Evolutionary conservation across 64 coral and sea anemone species (phyloP).

Genomic region (Anthopleura sola): DNA sequence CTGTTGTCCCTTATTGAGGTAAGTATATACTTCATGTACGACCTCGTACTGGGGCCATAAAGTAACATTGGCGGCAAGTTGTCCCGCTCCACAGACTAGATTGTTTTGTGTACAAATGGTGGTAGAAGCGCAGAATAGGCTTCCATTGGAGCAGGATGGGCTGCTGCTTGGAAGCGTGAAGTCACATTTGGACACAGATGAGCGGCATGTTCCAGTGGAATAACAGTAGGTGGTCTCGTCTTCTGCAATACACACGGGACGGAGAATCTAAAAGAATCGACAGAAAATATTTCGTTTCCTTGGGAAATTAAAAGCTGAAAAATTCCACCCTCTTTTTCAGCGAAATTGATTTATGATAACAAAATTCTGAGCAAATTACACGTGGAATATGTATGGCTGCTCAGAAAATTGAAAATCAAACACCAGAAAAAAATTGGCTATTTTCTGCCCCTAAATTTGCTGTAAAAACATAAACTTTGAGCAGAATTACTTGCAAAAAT

Average conservation of each 20-base stretch:
- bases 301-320: background rate
- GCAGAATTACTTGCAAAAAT: too few relatives aligned
- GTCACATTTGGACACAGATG: conserved; percentile 20
- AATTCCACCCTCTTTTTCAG: too few relatives aligned
- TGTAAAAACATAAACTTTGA: too few relatives aligned
- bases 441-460: too few relatives aligned
- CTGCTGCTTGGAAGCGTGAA: conserved; percentile 7
- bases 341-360: too few relatives aligned
- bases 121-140: background rate
- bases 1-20: background rate
- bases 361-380: too few relatives aligned
- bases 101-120: background rate
- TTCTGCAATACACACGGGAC: conserved; percentile 45
- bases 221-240: conserved; percentile 34
- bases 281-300: background rate
- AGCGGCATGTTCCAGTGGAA: conserved; percentile 28
- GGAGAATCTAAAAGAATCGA: conserved; percentile 37
- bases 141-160: background rate
- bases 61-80: background rate
- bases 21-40: background rate
- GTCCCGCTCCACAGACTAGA: background rate
- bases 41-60: background rate
- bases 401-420: too few relatives aligned
- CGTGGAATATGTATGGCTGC: too few relatives aligned
- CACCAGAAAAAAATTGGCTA: too few relatives aligned